Percentiles rank a stretch among this genome's conserved stretches.
Conservation (phyloP, 2,797 vertebrate genomes). For the Zenarchopterus dispar region DNA sequence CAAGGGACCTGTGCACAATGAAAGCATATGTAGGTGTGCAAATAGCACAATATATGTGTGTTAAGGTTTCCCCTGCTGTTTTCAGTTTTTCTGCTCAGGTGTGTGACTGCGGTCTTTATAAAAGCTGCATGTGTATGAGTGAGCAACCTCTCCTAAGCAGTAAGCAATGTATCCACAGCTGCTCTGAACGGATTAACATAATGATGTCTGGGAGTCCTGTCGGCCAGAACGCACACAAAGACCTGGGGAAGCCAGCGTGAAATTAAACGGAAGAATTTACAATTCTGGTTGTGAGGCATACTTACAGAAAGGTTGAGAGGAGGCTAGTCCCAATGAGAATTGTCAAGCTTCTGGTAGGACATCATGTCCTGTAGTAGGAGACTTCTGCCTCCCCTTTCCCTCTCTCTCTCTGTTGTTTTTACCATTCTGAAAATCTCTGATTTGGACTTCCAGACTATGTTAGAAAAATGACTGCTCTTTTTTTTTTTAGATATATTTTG, state of each 20-base stretch:
- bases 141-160: slow-evolving; percentile 55
- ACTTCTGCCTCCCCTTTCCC: slow-evolving; percentile 6
- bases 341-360: slow-evolving; percentile 49
- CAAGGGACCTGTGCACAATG: slow-evolving; percentile 5
- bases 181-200: slow-evolving; percentile 79
- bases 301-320: slow-evolving; percentile 34
- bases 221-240: slow-evolving; percentile 77
- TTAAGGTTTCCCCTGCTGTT: slow-evolving; percentile 15
- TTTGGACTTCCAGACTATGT: slow-evolving; percentile 3
- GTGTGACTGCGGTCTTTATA: slow-evolving; percentile 33
- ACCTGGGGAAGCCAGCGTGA: slow-evolving; percentile 75
- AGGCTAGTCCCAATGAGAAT: slow-evolving; percentile 70
- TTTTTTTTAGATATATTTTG: background rate
- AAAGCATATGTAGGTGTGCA: background rate
- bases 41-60: background rate
- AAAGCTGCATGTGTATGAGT: slow-evolving; percentile 20
- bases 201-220: slow-evolving; percentile 72
- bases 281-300: slow-evolving; percentile 61
- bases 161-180: slow-evolving; percentile 66
- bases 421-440: slow-evolving; percentile 10
- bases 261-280: slow-evolving; percentile 78
- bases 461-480: background rate
- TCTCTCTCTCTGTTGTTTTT: background rate
- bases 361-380: slow-evolving; percentile 31
- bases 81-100: slow-evolving; percentile 33